Evolutionary conservation across 1,140 invertebrate species (phyloP).

Genomic region (Achroia grisella): DNA sequence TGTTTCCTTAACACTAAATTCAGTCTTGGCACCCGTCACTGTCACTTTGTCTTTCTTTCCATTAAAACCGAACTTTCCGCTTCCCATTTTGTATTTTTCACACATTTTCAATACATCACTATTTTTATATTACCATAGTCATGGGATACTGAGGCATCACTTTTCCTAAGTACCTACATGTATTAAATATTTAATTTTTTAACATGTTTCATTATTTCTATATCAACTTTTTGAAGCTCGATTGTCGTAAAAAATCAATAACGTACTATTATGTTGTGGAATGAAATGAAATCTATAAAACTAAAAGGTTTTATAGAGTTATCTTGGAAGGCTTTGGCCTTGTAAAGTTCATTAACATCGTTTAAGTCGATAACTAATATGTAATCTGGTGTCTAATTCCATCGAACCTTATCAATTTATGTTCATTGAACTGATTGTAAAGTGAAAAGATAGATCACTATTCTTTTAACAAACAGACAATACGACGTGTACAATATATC

Average conservation of each 20-base stretch:
- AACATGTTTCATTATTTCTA: constrained; percentile 12
- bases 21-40: constrained; percentile 48
- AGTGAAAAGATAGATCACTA: no score
- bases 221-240: constrained; percentile 24
- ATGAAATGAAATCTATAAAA: constrained; percentile 58
- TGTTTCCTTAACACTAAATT: constrained; percentile 68
- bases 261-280: constrained; percentile 57
- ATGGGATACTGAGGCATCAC: constrained; percentile 23
- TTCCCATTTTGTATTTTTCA: constrained; percentile 51
- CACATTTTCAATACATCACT: constrained; percentile 18
- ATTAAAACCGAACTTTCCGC: constrained; percentile 53
- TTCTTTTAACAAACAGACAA: no score
- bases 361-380: constrained; percentile 45
- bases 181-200: no score
- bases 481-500: no score
- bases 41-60: constrained; percentile 57
- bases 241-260: constrained; percentile 59
- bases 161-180: no score
- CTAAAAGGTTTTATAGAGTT: constrained; percentile 68
- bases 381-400: constrained; percentile 63
- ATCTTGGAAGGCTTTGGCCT: constrained; percentile 59
- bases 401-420: constrained; percentile 42
- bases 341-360: constrained; percentile 62
- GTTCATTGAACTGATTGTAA: constrained; percentile 24
- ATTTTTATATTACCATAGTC: constrained; percentile 31